A percentile compares a stretch with the other conserved stretches of the same genome.
These are phyloP conservation scores for Chymomyza caudatula DNA, from an alignment of 2,888 invertebrate genomes.

Conservation along the genomic window DNA sequence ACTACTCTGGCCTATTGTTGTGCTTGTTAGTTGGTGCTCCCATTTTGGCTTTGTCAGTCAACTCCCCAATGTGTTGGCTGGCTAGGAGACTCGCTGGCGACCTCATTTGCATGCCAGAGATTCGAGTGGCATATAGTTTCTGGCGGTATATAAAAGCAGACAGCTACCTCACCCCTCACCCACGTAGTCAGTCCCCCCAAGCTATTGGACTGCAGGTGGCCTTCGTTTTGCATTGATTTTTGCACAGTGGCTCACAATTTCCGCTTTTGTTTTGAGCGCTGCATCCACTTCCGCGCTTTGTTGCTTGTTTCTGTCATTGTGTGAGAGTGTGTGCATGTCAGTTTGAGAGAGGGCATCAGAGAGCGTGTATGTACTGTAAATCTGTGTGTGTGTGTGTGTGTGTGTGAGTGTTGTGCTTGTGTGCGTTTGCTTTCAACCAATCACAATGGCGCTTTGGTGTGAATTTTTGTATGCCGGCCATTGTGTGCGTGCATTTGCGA, in stretches of 20 bases:
- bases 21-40: conserved; percentile 48
- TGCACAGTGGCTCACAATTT: conserved; percentile 62
- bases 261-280: conserved; percentile 66
- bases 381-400: conserved; percentile 17
- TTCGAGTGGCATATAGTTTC: conserved; percentile 26
- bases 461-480: conserved; percentile 71
- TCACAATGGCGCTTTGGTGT: conserved; percentile 77
- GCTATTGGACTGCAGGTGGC: conserved; percentile 6
- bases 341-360: conserved; percentile 41
- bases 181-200: not conserved
- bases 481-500: conserved; percentile 67
- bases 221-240: conserved; percentile 52
- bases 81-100: conserved; percentile 40
- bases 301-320: conserved; percentile 23
- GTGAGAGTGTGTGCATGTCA: not conserved
- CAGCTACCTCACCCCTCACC: conserved; percentile 19
- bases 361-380: conserved; percentile 31
- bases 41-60: conserved; percentile 42
- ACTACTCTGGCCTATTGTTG: conserved; percentile 3
- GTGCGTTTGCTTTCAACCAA: conserved; percentile 72
- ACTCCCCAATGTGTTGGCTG: conserved; percentile 5
- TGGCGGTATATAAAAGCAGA: conserved; percentile 2
- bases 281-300: conserved; percentile 63
- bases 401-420: conserved; percentile 32
- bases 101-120: conserved; percentile 45